Evolutionary conservation across 2,888 invertebrate genomes (phyloP), one percentile per base, ranked within the genome.

Genomic region (Amphipyra tragopoginis): DNA sequence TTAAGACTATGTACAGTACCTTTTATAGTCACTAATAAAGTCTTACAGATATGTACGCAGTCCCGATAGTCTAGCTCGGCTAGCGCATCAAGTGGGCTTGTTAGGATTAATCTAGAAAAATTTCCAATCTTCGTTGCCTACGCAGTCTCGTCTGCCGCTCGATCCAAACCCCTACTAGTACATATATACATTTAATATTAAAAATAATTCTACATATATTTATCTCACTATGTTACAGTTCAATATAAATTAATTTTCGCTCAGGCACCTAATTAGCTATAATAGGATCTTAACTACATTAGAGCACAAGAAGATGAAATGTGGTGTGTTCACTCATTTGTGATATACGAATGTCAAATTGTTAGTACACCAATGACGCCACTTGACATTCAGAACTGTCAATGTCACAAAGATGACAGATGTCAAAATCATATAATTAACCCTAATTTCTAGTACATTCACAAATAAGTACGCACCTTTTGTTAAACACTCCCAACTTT

Each of bases 201-300:
- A 86, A 86, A 84, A 84, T 85, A 85, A 80, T 65, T 84, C 81
- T 86, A 85, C 58, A 75, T 85, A 64, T 85, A 73, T 71, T 79
- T 81, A 79, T 87, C 79, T 83, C 83, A 86, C 81, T 88, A 86
- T 86, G 81, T 69, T 71, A 75, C 85, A 86, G 69, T 86, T 82
- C 74, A 84, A 79, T 81, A 83, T 75, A 82, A 66, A 71, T 76
- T 54, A 74, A 52, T 74, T 77, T 82, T 86, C 84, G 84, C 86
- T 85, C 84, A 86, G 87, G 88, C 89, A 87, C 85, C 90, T 89
- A 88, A 77, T 75, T 67, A 79, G 64, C 71, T 79, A 74, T 67
- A 55, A 70, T 75, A 74, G 77, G 73, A 80, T 76, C 75, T 72
- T 77, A 73, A 68, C 66, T 77, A 73, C 49, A 54, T 49, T 57